These are phyloP conservation scores for Drosophila ogumai DNA, from an alignment of 1,140 invertebrate species.

Conservation along the genomic window DNA sequence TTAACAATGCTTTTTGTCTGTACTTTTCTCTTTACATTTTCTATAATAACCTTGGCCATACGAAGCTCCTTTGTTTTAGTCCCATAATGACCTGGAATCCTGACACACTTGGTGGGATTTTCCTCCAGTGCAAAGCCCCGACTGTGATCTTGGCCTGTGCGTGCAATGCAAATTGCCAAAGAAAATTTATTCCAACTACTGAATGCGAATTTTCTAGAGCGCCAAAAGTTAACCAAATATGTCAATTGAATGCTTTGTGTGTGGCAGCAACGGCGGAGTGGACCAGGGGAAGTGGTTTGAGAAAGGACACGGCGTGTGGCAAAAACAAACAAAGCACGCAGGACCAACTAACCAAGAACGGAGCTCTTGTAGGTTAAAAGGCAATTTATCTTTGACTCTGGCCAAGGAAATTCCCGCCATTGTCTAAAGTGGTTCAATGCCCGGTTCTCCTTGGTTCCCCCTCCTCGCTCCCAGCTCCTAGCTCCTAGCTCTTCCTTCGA, in stretches of 20 bases:
- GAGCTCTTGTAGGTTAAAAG: constrained; percentile 75
- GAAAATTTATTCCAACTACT: constrained; percentile 78
- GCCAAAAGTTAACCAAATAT: constrained; percentile 80
- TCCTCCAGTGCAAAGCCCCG: constrained; percentile 8
- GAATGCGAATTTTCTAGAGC: constrained; percentile 60
- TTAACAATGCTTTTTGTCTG: not conserved
- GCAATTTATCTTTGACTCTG: constrained; percentile 82
- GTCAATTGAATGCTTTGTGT: constrained; percentile 70
- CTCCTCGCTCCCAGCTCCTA: not conserved
- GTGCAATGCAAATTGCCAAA: constrained; percentile 76
- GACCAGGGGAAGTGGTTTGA: not conserved
- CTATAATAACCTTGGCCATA: not conserved
- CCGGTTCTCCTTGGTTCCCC: constrained; percentile 3
- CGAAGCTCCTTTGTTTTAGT: not conserved
- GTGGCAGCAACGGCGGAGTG: constrained; percentile 2
- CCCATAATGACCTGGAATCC: not conserved
- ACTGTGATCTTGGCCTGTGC: constrained; percentile 32
- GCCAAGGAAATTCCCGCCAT: constrained; percentile 73
- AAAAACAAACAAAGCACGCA: constrained; percentile 67
- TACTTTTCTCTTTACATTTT: not conserved
- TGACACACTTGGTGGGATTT: not conserved
- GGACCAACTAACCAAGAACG: constrained; percentile 63
- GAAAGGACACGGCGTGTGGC: constrained; percentile 35
- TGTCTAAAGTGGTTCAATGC: constrained; percentile 74
- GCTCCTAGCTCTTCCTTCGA: not conserved